Base-by-base conservation (phyloP, 2,888 invertebrate species). In the Tenthredo scrophulariae region DNA sequence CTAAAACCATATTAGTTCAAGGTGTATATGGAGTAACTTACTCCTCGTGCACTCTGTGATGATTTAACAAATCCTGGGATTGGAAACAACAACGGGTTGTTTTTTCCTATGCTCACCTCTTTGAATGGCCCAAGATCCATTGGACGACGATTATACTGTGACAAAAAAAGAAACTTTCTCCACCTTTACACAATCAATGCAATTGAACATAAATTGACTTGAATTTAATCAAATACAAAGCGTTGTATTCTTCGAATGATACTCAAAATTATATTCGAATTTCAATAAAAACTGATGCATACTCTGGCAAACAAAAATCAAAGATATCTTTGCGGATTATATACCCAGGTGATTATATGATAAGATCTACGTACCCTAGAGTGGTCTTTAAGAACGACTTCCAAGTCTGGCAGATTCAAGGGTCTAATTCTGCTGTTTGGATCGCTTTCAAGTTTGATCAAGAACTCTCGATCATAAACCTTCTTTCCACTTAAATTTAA, bases 401-500 rank as follows among this genome's bases (percentile, higher is more conserved):
- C 95, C 92, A 96, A 92, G 88, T 96, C 95, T 29, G 96, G 96
- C 85, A 96, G 94, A 89, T 95, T 95, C 87, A 95, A 95, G 0
- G 98, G 98, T 90, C 96, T 97, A 87, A 95, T 94, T 90, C 95
- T 95, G 26, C 97, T 97, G 29, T 96, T 95, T 7, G 97, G 96
- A 88, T 96, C 95, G 89, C 96, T 95, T 90, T 96, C 96, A 86
- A 98, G 94, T 88, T 96, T 95, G 91, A 97, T 94, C 50, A 98
- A 94, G 91, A 98, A 97, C 26, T 97, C 96, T 87, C 96, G 95
- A 89, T 97, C 96, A 92, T 98, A 98, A 86, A 96, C 95, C 91
- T 96, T 98, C 91, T 96, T 97, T 2, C 98, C 98, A 87, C 95
- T 95, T 43, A 94, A 96, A 93, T 98, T 98, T 26, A 95, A 91